These are phyloP conservation scores for Phylloscopus whistleri DNA, from an alignment of 2,113 vertebrate genomes.

Conservation along the genomic window DNA sequence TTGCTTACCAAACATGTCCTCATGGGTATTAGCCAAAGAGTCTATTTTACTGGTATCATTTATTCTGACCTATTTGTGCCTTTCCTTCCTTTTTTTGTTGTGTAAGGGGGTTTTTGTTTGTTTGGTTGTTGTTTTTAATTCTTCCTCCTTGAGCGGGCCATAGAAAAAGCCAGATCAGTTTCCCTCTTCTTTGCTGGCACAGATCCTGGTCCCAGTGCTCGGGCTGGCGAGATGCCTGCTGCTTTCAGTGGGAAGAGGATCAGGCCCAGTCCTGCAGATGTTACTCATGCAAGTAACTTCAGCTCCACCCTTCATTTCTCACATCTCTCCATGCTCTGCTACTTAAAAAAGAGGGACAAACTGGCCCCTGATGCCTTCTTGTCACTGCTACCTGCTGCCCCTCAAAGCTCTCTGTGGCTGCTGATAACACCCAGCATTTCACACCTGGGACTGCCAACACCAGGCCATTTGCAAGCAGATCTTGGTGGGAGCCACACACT, in stretches of 20 bases:
- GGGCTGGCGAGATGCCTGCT: background rate
- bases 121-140: no score
- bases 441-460: background rate
- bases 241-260: conserved; percentile 29
- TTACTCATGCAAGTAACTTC: conserved; percentile 40
- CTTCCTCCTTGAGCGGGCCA: background rate
- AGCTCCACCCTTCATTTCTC: conserved; percentile 33
- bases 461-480: background rate
- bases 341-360: background rate
- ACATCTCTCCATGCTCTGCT: background rate
- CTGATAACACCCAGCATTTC: background rate
- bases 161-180: background rate
- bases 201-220: background rate
- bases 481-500: background rate
- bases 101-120: background rate
- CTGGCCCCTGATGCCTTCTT: background rate
- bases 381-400: accelerated
- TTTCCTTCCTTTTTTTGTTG: background rate
- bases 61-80: background rate
- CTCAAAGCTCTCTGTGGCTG: background rate
- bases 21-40: background rate
- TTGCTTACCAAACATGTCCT: background rate
- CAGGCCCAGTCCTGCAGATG: conserved; percentile 58
- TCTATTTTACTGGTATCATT: background rate
- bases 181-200: background rate